Evolutionary conservation across 2,888 invertebrate genomes (phyloP), one percentile per base, ranked within the genome.

Genomic region (Exephanes ischioxanthus): DNA sequence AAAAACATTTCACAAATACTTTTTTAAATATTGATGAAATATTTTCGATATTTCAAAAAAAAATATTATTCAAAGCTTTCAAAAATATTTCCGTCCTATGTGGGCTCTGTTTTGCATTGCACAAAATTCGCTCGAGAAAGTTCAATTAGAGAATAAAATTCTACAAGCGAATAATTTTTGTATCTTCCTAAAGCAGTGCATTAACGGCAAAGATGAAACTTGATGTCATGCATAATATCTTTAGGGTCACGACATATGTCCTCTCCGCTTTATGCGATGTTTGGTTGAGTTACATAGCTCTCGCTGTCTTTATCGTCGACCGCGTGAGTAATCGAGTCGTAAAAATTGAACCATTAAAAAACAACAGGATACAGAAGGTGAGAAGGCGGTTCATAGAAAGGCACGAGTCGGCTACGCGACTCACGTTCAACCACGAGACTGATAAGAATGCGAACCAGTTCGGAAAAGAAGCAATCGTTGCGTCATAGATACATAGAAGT

Each of bases 371-470:
- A 11, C n/a, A 33, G 16, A 41, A n/a, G n/a, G 22, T 73, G 33
- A 19, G n/a, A 41, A 51, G 63, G 30, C 55, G 75, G 70, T 58
- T 78, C 81, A 76, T 81, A 58, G 84, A 84, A 86, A 86, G 86
- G 83, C 70, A 58, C 37, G 70, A 72, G 45, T 16, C 55, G 51
- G 3, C 22, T 45, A 71, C 9, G 63, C 48, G 68, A 63, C 75
- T 63, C 22, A 45, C n/a, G 33, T 16, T 14, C 76, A 45, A 77
- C 41, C 16, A 53, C 51, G 53, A 75, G 30, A 19, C 45, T 7
- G 61, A 71, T 63, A 66, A 71, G 37, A 26, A 26, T 48, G 41
- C 19, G 16, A 79, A 85, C 85, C 79, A 75, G 82, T 85, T 79
- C 66, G 22, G n/a, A 16, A 51, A 66, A 72, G 73, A 19, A 78